Percentiles rank a stretch among this genome's conserved stretches.
These are phyloP conservation scores for Gonocerus acuteangulatus DNA, from an alignment of 2,888 invertebrate genomes.

Conservation along the genomic window DNA sequence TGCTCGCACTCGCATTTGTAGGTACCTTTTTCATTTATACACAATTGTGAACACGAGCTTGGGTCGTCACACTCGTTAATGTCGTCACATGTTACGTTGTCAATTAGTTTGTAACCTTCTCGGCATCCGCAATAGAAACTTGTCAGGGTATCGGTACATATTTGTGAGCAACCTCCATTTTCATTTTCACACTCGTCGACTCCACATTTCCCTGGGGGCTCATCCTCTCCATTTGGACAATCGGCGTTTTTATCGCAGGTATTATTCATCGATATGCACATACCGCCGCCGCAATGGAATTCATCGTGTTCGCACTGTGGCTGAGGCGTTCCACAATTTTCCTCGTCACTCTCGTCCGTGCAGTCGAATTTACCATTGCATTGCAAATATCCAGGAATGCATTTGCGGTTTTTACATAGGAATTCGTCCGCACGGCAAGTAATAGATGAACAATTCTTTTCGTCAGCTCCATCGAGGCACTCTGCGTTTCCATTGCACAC, in stretches of 20 bases:
- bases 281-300: slow-evolving; percentile 76
- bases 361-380: slow-evolving; percentile 79
- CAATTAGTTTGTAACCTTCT: slow-evolving; percentile 66
- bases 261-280: slow-evolving; percentile 68
- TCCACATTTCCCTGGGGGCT: slow-evolving; percentile 64
- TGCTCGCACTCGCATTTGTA: slow-evolving; percentile 86
- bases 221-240: slow-evolving; percentile 84
- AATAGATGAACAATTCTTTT: slow-evolving; percentile 52
- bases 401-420: slow-evolving; percentile 67
- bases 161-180: slow-evolving; percentile 82
- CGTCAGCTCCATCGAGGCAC: slow-evolving; percentile 76
- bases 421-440: slow-evolving; percentile 81
- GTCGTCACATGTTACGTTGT: slow-evolving; percentile 77
- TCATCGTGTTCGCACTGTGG: slow-evolving; percentile 65
- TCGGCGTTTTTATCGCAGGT: slow-evolving; percentile 81
- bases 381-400: slow-evolving; percentile 69
- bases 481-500: slow-evolving; percentile 77
- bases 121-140: slow-evolving; percentile 75
- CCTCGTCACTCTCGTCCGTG: slow-evolving; percentile 76
- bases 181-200: slow-evolving; percentile 68
- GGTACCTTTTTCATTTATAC: slow-evolving; percentile 81
- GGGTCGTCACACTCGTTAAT: slow-evolving; percentile 83
- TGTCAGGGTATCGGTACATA: slow-evolving; percentile 72
- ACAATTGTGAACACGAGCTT: slow-evolving; percentile 86
- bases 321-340: slow-evolving; percentile 62